Evolutionary conservation across 2,797 vertebrate genomes (phyloP).

Genomic region (Pseudochirops corinnae): DNA sequence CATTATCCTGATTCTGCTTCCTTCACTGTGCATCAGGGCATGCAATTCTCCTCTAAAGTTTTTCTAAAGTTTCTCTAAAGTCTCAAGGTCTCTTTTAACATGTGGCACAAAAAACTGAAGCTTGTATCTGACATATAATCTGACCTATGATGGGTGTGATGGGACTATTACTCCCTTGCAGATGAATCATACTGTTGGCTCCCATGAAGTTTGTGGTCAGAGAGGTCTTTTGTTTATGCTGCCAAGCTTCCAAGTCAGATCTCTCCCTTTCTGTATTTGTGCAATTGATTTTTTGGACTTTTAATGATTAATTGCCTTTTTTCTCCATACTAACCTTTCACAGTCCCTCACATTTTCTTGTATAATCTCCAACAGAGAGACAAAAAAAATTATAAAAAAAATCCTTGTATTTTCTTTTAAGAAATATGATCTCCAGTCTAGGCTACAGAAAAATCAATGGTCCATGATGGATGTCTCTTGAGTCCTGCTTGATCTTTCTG

Average conservation of each 20-base stretch:
- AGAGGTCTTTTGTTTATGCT: background rate
- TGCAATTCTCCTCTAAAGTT: background rate
- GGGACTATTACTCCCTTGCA: background rate
- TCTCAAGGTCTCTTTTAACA: background rate
- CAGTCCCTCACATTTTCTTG: background rate
- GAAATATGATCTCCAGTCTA: background rate
- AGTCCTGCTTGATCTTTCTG: background rate
- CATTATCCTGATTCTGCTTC: background rate
- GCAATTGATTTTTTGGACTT: background rate
- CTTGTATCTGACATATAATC: background rate
- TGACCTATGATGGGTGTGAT: background rate
- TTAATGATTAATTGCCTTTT: background rate
- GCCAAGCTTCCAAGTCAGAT: background rate
- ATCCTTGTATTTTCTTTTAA: background rate
- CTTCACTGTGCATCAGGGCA: background rate
- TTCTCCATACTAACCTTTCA: background rate
- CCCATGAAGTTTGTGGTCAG: background rate
- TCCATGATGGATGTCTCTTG: background rate
- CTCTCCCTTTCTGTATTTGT: background rate
- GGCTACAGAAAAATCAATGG: background rate
- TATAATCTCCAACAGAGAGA: background rate
- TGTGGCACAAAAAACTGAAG: background rate
- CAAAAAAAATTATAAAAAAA: background rate
- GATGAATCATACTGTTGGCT: background rate
- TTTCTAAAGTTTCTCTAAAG: background rate